Percentiles rank a stretch among this genome's conserved stretches.
These are phyloP conservation scores for Patiria miniata DNA, from an alignment of 35 echinoderm and acorn worm genomes.

Conservation along the genomic window DNA sequence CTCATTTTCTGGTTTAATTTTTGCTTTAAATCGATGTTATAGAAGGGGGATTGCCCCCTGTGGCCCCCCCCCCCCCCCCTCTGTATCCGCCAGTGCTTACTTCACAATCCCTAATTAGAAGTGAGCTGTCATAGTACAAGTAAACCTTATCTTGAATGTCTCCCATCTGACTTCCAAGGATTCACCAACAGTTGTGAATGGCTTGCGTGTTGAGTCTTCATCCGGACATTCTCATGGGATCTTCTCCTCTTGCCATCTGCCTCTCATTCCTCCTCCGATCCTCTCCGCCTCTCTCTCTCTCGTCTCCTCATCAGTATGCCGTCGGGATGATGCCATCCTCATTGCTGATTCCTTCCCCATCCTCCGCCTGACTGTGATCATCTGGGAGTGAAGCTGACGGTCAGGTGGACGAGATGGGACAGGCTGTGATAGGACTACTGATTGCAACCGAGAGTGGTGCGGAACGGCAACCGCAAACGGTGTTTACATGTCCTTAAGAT, in stretches of 20 bases:
- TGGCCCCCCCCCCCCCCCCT: too few species aligned
- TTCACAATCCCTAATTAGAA: too few species aligned
- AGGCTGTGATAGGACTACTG: conserved; percentile 24
- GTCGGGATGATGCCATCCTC: not conserved
- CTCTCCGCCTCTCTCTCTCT: not conserved
- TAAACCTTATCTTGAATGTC: not conserved
- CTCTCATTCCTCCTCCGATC: not conserved
- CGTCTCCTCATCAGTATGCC: conserved; percentile 14
- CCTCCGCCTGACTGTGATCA: not conserved
- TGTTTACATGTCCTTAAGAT: not conserved
- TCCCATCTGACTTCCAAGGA: not conserved
- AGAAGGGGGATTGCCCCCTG: too few species aligned
- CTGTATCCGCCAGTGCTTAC: too few species aligned
- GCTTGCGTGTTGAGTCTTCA: not conserved
- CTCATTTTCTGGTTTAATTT: too few species aligned
- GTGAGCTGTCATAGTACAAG: not conserved
- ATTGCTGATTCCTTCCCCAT: not conserved
- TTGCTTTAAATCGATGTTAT: too few species aligned
- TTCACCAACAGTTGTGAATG: conserved; percentile 30
- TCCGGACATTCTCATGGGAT: not conserved
- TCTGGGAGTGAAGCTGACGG: not conserved
- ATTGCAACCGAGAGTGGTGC: not conserved
- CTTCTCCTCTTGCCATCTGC: conserved; percentile 8
- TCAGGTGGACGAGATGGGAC: conserved; percentile 4
- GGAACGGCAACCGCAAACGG: not conserved